Conservation (phyloP, 2,888 invertebrate genomes). For the Ectemnius cavifrons region DNA sequence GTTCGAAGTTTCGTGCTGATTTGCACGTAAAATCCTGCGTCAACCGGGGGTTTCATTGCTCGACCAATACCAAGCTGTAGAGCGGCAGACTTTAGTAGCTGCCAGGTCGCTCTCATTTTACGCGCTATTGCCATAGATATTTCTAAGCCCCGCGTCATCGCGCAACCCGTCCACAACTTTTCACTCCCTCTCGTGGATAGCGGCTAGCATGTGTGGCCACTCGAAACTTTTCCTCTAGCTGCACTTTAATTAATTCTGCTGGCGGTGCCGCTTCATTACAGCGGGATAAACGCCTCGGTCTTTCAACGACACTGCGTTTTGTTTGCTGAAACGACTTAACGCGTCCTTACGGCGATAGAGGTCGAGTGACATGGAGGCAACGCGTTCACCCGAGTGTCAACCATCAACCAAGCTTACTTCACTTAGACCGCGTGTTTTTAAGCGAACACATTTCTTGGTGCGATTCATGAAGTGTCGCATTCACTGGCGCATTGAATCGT, state of each 20-base stretch:
- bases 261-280: background rate
- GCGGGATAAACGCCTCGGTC: background rate
- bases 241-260: constrained; percentile 24
- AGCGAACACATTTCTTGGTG: constrained; percentile 4
- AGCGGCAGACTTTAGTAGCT: constrained; percentile 35
- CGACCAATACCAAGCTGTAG: constrained; percentile 13
- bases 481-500: constrained; percentile 12
- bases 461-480: constrained; percentile 7
- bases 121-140: constrained; percentile 15
- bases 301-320: too few species aligned
- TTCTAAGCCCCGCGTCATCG: constrained; percentile 7
- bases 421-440: too few species aligned
- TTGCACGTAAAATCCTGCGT: constrained; percentile 48
- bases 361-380: too few species aligned
- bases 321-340: too few species aligned
- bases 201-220: background rate
- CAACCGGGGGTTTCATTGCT: constrained; percentile 35
- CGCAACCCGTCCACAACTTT: constrained; percentile 30
- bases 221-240: constrained; percentile 12
- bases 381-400: too few species aligned
- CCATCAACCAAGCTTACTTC: too few species aligned
- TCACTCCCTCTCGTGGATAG: constrained; percentile 16
- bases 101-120: constrained; percentile 46
- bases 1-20: constrained; percentile 53
- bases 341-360: too few species aligned